A percentile compares a stretch with the other conserved stretches of the same genome.
phyloP scores from a whole-genome alignment of 35 echinoderm and acorn worm species.

The Lytechinus variegatus region DNA sequence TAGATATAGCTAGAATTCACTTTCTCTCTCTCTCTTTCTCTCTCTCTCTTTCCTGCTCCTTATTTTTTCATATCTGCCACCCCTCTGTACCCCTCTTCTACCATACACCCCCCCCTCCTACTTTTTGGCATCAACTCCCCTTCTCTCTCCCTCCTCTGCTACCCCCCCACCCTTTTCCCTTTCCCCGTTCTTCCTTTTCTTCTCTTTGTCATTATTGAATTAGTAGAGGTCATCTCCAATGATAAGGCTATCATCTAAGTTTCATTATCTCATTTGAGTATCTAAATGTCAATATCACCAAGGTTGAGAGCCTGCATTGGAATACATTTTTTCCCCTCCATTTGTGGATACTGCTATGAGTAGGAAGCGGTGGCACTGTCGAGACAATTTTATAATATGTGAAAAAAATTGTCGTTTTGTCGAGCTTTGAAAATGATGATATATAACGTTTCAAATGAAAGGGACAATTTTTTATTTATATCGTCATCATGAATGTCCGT shows the following conservation, averaged over 20 bases:
- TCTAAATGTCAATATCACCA: not conserved
- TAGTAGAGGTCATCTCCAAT: not conserved
- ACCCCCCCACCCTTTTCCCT: not conserved
- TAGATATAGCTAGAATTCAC: not conserved
- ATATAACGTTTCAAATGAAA: not conserved
- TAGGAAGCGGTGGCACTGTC: not conserved
- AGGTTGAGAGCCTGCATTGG: not conserved
- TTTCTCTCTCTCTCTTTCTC: not conserved
- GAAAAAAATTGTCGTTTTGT: not conserved
- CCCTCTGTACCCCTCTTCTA: not conserved
- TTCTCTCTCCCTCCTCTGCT: not conserved
- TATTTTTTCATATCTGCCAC: not conserved
- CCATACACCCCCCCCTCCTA: not conserved
- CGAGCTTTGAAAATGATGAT: not conserved
- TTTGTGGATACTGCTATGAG: not conserved
- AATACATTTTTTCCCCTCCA: not conserved
- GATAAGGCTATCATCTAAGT: not conserved
- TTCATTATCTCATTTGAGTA: slow-evolving; percentile 1
- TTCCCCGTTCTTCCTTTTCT: not conserved
- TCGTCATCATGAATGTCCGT: not conserved
- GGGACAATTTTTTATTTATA: not conserved
- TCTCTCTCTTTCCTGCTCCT: not conserved
- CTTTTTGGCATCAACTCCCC: not conserved
- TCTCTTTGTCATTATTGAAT: not conserved
- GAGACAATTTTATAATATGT: not conserved